Base-by-base conservation (phyloP, 2,888 invertebrate genomes). In the Rhopalosiphum nymphaeae region DNA sequence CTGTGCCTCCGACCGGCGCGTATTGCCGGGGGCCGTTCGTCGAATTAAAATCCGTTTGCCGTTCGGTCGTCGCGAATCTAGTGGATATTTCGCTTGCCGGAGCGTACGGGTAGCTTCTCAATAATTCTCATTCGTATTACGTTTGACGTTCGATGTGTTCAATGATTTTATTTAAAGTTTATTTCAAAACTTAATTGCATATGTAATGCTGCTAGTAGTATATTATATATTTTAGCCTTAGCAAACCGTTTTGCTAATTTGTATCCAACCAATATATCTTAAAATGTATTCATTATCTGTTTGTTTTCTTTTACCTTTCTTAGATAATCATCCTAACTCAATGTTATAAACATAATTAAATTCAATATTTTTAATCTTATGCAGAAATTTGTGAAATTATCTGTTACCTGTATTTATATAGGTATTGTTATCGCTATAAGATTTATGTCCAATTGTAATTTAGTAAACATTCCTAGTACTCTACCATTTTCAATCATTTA, bases 41-140 rank as follows among this genome's bases (percentile, higher is more conserved):
- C 86, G 91, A 29, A 87, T 67, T 44, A 44, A 87, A 49, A 86
- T 61, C 49, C 86, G 86, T 42, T 91, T 49, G n/a, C 86, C 49
- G 85, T 86, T 87, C 85, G 87, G 85, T 94, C 94, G 94, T 91
- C 67, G 94, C 42, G 61, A 42, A 16, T 56, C 29, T 93, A 42
- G 90, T 94, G 91, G 86, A 91, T 36, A 78, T 49, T 61, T 85
- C 90, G 93, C 53, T 93, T 46, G 42, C 89, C 61, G 85, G 36
- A 85, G 84, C 89, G 93, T 89, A 90, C 89, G 85, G 93, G 85
- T 93, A 90, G 57, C 57, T 90, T 57, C 36, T 85, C 46, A 26
- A 61, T 84, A 21, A 36, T 57, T 93, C 57, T 61, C 56, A 53
- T 61, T 29, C 11, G 49, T 29, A 61, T 44, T 11, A 46, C 0